Base-by-base conservation (phyloP, 2,888 invertebrate genomes). In the Leptopilina syphax region DNA sequence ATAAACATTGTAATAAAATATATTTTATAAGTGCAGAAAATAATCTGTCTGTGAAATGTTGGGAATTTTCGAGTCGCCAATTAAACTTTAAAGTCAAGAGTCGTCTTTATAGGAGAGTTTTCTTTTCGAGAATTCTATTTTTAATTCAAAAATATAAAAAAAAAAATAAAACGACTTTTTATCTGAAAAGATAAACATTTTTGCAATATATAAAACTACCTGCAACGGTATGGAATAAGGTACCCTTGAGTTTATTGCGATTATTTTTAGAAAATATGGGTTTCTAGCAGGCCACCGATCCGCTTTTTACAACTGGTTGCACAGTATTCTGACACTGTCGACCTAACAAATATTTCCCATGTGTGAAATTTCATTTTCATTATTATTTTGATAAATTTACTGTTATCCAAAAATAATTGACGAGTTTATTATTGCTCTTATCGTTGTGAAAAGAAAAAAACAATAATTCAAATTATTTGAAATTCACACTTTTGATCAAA, bases 211-310 rank as follows among this genome's bases (percentile, higher is more conserved):
- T 70, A 54, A 70, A 70, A 70, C 24, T 24, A 70, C 70, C 47
- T 68, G 68, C 47, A 50, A 50, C 50, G 50, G 18, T 47, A 68
- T 47, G 7, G 70, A 13, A 50, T 70, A 87, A 88, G 84, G 84
- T 87, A 87, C 87, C 87, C 87, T 88, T 84, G 87, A 86, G 87
- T 86, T 87, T 88, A 87, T 85, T 84, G 84, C 86, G 82, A 78
- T 80, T 87, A 87, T 87, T 87, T 87, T 87, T 87, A 87, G 86
- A 86, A 34, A 77, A 68, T 50, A 50, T 80, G 57, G 79, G 83
- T 83, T 34, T 85, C 82, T 82, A 86, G 82, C 84, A 82, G 83
- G 82, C 87, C 82, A 81, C 83, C 83, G 84, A 87, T 86, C 82
- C 85, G 83, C 76, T 47, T 65, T 65, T 76, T 50, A 54, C 70